phyloP scores from a whole-genome alignment of 2,888 invertebrate genomes.

The Monoplex corrugatus region DNA sequence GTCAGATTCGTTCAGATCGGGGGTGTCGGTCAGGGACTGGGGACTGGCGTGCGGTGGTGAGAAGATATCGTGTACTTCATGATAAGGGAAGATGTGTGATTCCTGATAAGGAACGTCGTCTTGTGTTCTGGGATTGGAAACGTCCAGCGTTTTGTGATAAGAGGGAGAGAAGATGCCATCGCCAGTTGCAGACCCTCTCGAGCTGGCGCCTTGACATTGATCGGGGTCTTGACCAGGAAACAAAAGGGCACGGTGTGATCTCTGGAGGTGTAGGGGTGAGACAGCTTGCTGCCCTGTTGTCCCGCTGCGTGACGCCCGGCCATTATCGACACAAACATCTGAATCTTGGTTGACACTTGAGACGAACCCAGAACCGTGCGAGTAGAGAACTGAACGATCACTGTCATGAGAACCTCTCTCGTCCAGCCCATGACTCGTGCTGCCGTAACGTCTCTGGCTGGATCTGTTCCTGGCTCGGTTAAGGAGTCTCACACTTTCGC shows the following conservation, averaged over 20 bases:
- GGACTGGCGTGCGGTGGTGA: not conserved
- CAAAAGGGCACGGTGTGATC: not conserved
- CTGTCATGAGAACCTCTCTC: not conserved
- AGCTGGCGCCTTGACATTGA: not conserved
- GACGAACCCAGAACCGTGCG: not conserved
- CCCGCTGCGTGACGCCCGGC: not conserved
- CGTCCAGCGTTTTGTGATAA: not conserved
- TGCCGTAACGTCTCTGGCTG: not conserved
- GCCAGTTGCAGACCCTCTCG: not conserved
- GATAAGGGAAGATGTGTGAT: not conserved
- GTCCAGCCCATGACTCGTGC: not conserved
- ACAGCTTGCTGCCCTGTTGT: not conserved
- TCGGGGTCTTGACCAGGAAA: not conserved
- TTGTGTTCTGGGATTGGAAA: not conserved
- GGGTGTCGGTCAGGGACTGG: not conserved
- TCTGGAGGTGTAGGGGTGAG: not conserved
- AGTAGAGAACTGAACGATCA: not conserved
- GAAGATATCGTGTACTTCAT: too few species aligned
- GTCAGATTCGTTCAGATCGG: not conserved
- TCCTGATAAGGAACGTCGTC: not conserved
- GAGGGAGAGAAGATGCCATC: not conserved
- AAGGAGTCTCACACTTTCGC: constrained; percentile 25
- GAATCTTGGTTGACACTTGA: not conserved
- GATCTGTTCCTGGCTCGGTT: not conserved
- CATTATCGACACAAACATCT: not conserved